Conservation (phyloP, 2,113 vertebrate species). For the Rhynchopsitta pachyrhyncha region DNA sequence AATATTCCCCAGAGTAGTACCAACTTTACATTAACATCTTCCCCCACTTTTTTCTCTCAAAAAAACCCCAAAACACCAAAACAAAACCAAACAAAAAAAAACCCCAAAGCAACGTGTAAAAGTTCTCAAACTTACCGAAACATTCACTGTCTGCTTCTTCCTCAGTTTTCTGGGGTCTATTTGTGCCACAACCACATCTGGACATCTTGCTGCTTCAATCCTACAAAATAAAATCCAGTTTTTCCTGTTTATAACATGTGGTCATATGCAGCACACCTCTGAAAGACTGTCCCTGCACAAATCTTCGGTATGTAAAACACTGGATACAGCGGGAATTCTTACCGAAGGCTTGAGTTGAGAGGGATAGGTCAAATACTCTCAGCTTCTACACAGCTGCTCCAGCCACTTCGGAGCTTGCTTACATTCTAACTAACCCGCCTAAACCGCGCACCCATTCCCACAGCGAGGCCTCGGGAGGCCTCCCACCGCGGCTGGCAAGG, state of each 20-base stretch:
- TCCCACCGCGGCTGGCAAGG: background rate
- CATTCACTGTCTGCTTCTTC: slow-evolving; percentile 87
- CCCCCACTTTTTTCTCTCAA: background rate
- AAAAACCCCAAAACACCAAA: too few species aligned
- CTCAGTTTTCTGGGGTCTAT: slow-evolving; percentile 95
- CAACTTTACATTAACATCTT: background rate
- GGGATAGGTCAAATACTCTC: accelerated
- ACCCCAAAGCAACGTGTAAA: accelerated
- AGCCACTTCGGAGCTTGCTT: background rate
- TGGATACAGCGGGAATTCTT: accelerated
- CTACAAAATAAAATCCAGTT: slow-evolving; percentile 63
- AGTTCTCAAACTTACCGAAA: slow-evolving; percentile 81
- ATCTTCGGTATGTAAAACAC: too few species aligned
- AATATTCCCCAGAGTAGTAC: background rate
- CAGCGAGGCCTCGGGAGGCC: background rate
- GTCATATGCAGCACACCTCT: accelerated
- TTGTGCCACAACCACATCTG: slow-evolving; percentile 94
- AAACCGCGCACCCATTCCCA: background rate
- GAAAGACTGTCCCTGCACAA: background rate
- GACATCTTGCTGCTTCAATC: slow-evolving; percentile 91
- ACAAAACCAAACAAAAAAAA: too few species aligned
- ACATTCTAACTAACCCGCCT: accelerated
- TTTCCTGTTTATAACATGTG: background rate
- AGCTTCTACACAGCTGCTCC: accelerated
- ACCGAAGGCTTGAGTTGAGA: background rate